Evolutionary conservation across 2,797 vertebrate genomes (phyloP).

Genomic region (Characodon lateralis): DNA sequence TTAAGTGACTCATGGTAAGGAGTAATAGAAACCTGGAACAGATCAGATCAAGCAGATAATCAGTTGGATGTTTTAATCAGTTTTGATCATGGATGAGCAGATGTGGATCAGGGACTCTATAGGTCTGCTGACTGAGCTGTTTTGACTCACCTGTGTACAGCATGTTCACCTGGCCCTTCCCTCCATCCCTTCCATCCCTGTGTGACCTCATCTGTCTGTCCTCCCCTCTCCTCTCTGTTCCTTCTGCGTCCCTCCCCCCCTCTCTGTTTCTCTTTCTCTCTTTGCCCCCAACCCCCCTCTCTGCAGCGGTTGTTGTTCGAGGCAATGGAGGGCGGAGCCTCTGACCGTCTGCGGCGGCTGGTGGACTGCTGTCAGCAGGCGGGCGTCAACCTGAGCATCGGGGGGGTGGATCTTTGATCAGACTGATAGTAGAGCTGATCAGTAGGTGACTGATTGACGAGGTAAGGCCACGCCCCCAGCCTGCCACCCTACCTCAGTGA

Average conservation of each 20-base stretch:
- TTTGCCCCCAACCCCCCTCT: conserved; percentile 63
- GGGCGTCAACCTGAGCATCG: conserved; percentile 59
- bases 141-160: conserved; percentile 20
- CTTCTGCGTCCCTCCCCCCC: neutral
- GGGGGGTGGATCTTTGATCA: conserved; percentile 26
- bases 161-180: conserved; percentile 41
- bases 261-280: neutral
- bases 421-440: conserved; percentile 28
- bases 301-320: conserved; percentile 95
- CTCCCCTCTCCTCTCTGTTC: neutral
- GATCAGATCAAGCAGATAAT: neutral
- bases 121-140: conserved; percentile 12
- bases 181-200: neutral
- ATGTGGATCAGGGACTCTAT: neutral
- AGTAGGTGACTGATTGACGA: conserved; percentile 50
- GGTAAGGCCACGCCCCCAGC: conserved; percentile 76
- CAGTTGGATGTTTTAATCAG: neutral
- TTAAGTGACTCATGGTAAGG: too few relatives aligned
- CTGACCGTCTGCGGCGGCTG: conserved; percentile 93
- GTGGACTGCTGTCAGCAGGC: conserved; percentile 93
- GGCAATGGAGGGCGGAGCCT: conserved; percentile 92
- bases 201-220: neutral
- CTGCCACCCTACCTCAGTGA: conserved; percentile 64
- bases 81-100: neutral
- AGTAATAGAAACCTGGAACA: too few relatives aligned